Conservation (phyloP, 1,140 invertebrate genomes). For the Aporrectodea caliginosa region DNA sequence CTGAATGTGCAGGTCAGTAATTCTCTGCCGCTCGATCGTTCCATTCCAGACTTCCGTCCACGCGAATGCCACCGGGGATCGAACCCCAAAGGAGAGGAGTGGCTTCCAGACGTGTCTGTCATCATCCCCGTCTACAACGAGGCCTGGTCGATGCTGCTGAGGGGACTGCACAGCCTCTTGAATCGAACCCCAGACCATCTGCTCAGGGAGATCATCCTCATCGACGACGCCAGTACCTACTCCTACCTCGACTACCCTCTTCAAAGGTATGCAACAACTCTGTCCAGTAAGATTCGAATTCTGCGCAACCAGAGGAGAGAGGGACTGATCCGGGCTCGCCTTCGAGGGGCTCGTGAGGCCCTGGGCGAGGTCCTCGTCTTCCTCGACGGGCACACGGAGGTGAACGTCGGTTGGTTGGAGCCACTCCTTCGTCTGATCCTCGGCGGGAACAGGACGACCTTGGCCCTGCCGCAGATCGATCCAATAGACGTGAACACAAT, state of each 20-base stretch:
- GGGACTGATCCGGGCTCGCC: slow-evolving; percentile 80
- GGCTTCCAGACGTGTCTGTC: slow-evolving; percentile 71
- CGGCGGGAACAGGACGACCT: slow-evolving; percentile 62
- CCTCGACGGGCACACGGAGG: slow-evolving; percentile 93
- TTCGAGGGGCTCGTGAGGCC: slow-evolving; percentile 76
- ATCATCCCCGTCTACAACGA: slow-evolving; percentile 97
- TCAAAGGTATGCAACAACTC: slow-evolving; percentile 66
- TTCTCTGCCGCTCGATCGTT: slow-evolving; percentile 8
- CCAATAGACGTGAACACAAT: slow-evolving; percentile 7
- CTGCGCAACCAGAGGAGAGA: slow-evolving; percentile 70
- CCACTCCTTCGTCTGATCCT: slow-evolving; percentile 69
- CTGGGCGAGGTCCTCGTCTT: slow-evolving; percentile 84
- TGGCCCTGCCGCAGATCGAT: slow-evolving; percentile 7
- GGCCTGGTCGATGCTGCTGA: slow-evolving; percentile 77
- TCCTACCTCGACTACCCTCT: slow-evolving; percentile 5
- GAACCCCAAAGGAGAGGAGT: too few relatives aligned
- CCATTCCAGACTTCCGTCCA: slow-evolving; percentile 17
- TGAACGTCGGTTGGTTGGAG: slow-evolving; percentile 89
- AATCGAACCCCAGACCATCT: slow-evolving; percentile 73
- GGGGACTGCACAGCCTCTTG: slow-evolving; percentile 83
- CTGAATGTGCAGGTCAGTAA: slow-evolving; percentile 19
- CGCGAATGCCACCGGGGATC: not conserved
- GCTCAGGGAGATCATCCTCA: slow-evolving; percentile 84
- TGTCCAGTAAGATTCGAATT: slow-evolving; percentile 69
- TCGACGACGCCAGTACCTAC: slow-evolving; percentile 68